A percentile compares a stretch with the other conserved stretches of the same genome.
These are phyloP conservation scores for Piezodorus guildinii DNA, from an alignment of 1,140 invertebrate species.

Conservation along the genomic window DNA sequence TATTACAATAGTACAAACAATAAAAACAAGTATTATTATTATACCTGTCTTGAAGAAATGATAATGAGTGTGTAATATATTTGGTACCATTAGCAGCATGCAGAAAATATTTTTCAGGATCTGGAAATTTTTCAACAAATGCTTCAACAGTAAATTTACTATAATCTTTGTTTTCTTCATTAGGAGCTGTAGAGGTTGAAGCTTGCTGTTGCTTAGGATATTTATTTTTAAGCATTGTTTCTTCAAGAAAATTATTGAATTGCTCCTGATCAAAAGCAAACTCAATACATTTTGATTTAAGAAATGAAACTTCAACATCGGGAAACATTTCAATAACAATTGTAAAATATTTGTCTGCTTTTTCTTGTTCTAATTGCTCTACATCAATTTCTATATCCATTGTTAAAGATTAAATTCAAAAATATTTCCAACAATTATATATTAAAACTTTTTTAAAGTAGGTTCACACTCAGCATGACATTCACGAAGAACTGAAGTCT, in stretches of 20 bases:
- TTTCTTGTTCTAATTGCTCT: no score
- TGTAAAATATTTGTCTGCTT: no score
- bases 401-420: no score
- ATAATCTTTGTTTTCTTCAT: background rate
- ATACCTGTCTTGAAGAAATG: background rate
- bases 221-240: background rate
- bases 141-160: background rate
- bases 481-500: no score
- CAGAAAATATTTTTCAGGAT: background rate
- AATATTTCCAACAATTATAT: no score
- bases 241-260: background rate
- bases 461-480: no score
- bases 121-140: background rate
- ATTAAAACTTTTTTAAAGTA: no score
- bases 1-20: no score
- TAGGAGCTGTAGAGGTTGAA: background rate
- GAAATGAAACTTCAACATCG: background rate
- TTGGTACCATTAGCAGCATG: background rate
- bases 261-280: background rate
- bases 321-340: background rate
- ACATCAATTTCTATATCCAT: no score
- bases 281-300: background rate
- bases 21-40: no score
- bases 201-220: background rate
- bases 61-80: background rate